Evolutionary conservation across 2,888 invertebrate genomes (phyloP).

Genomic region (Petrolisthes manimaculis): DNA sequence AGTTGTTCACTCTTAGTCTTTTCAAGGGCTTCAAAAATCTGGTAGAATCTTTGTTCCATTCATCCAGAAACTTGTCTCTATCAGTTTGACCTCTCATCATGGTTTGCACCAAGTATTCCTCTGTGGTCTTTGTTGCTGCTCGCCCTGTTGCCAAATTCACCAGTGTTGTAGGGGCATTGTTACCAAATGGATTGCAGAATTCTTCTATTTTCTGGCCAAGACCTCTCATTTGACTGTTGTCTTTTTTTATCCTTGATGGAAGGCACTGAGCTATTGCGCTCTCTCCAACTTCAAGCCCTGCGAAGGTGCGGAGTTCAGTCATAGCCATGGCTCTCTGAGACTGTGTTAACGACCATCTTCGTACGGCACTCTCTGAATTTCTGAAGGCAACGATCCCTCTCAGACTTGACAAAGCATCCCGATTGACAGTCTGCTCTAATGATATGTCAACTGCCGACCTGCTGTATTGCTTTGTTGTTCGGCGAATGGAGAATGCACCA

Average conservation of each 20-base stretch:
- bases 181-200: conserved; percentile 18
- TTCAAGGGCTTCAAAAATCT: conserved; percentile 20
- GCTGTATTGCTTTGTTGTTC: conserved; percentile 15
- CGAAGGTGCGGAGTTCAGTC: conserved; percentile 17
- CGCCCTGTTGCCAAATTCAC: conserved; percentile 29
- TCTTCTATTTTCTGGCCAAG: not conserved
- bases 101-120: conserved; percentile 8
- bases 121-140: conserved; percentile 21
- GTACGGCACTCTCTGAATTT: conserved; percentile 7
- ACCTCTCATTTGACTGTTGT: conserved; percentile 13
- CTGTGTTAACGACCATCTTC: conserved; percentile 19
- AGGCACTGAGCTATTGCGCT: conserved; percentile 23
- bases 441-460: conserved; percentile 25
- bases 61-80: conserved; percentile 2
- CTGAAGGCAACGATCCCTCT: conserved; percentile 22
- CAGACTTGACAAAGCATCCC: conserved; percentile 16
- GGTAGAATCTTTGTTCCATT: conserved; percentile 21
- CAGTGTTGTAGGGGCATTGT: conserved; percentile 15
- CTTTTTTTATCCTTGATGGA: conserved; percentile 19
- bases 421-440: conserved; percentile 24
- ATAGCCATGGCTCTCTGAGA: conserved; percentile 16
- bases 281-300: conserved; percentile 19
- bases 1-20: conserved; percentile 23
- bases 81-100: conserved; percentile 5
- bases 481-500: conserved; percentile 13